These are phyloP conservation scores for Lordiphosa mommai DNA, from an alignment of 1,140 invertebrate genomes.

Conservation along the genomic window DNA sequence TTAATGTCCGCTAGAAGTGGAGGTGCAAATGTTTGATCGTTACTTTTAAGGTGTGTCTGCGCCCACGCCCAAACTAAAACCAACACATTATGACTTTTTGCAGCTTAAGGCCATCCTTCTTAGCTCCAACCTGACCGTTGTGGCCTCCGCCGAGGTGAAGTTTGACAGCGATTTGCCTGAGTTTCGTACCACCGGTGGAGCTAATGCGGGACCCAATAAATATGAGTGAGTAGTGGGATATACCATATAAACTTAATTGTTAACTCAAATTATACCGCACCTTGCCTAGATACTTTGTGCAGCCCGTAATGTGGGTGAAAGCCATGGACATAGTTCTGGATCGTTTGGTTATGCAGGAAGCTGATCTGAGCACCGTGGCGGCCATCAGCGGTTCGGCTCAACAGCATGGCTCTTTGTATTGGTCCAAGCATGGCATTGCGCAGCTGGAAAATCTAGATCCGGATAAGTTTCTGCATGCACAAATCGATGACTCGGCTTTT, in stretches of 20 bases:
- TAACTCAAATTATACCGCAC: background rate
- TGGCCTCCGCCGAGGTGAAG: slow-evolving; percentile 90
- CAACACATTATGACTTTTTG: slow-evolving; percentile 65
- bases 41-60: slow-evolving; percentile 60
- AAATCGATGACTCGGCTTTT: slow-evolving; percentile 88
- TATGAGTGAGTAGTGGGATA: slow-evolving; percentile 81
- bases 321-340: slow-evolving; percentile 95
- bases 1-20: slow-evolving; percentile 3
- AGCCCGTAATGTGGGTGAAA: slow-evolving; percentile 96
- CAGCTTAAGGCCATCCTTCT: slow-evolving; percentile 95
- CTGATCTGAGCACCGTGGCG: slow-evolving; percentile 89
- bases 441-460: slow-evolving; percentile 85
- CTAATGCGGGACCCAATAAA: slow-evolving; percentile 71
- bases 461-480: slow-evolving; percentile 89
- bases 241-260: background rate
- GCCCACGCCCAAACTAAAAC: slow-evolving; percentile 10
- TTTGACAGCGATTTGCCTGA: slow-evolving; percentile 95
- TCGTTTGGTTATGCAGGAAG: slow-evolving; percentile 88
- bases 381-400: slow-evolving; percentile 95
- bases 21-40: slow-evolving; percentile 42
- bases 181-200: slow-evolving; percentile 82
- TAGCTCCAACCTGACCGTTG: slow-evolving; percentile 86
- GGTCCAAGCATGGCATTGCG: slow-evolving; percentile 87
- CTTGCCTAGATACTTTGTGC: slow-evolving; percentile 81
- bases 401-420: slow-evolving; percentile 98